These are phyloP conservation scores for Parascotia fuliginaria DNA, from an alignment of 2,888 invertebrate species.

Conservation along the genomic window DNA sequence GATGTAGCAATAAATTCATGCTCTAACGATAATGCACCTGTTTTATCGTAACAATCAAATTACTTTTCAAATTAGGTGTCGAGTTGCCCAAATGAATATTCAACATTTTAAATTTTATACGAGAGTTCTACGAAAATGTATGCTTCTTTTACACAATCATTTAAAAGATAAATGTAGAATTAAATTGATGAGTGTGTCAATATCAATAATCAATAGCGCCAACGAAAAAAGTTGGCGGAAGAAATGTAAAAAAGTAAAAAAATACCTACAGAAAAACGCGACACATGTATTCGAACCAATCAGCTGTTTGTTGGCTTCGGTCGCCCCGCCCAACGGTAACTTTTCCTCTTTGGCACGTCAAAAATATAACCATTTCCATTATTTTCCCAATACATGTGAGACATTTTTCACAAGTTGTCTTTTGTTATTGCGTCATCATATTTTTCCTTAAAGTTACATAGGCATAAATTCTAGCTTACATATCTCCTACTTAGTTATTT, in stretches of 20 bases:
- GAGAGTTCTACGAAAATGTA: constrained; percentile 1
- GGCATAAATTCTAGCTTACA: too few relatives aligned
- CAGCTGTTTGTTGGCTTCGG: constrained; percentile 73
- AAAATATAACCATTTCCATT: constrained; percentile 70
- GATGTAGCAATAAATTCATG: constrained; percentile 36
- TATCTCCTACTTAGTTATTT: too few relatives aligned
- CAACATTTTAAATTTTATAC: constrained; percentile 4
- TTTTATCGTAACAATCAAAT: constrained; percentile 42
- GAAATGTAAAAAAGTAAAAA: constrained; percentile 53
- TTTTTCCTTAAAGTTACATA: too few relatives aligned
- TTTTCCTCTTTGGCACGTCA: constrained; percentile 77
- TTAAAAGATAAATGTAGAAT: neutral
- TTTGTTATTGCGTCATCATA: constrained; percentile 15
- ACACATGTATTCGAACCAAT: constrained; percentile 80
- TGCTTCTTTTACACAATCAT: neutral
- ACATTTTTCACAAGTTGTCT: constrained; percentile 37
- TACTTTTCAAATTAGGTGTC: constrained; percentile 41
- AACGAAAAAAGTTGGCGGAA: constrained; percentile 38
- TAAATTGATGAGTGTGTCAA: constrained; percentile 10
- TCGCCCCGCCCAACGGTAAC: constrained; percentile 77
- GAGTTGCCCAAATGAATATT: constrained; percentile 22
- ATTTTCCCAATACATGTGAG: constrained; percentile 46
- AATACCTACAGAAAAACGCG: constrained; percentile 81
- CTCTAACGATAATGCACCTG: constrained; percentile 36
- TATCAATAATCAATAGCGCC: constrained; percentile 33